Percentiles rank a stretch among this genome's conserved stretches.
phyloP scores from a whole-genome alignment of 1,140 invertebrate species.

The Conopomorpha cramerella region DNA sequence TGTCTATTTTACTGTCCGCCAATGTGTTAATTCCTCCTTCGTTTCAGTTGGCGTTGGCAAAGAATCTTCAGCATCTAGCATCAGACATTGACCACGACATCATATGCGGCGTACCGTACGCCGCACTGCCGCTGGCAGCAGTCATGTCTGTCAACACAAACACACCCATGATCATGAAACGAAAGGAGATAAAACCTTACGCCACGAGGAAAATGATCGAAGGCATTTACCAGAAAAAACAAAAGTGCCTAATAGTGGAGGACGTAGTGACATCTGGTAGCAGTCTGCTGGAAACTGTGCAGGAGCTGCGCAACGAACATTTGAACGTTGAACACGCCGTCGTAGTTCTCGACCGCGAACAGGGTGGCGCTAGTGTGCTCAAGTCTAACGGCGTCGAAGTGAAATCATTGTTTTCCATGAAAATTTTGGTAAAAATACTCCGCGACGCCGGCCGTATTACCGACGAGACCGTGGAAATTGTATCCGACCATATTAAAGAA shows the following conservation, averaged over 20 bases:
- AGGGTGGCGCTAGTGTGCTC: slow-evolving; percentile 82
- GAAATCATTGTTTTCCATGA: slow-evolving; percentile 71
- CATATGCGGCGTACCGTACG: slow-evolving; percentile 96
- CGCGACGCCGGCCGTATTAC: slow-evolving; percentile 67
- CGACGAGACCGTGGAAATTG: slow-evolving; percentile 62
- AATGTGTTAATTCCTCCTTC: neutral
- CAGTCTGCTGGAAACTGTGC: slow-evolving; percentile 89
- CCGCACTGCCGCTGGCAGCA: slow-evolving; percentile 91
- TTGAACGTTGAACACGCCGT: slow-evolving; percentile 79
- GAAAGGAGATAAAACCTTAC: slow-evolving; percentile 91
- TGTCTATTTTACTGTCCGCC: too few relatives aligned
- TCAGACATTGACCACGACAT: slow-evolving; percentile 59
- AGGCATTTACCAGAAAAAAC: slow-evolving; percentile 77
- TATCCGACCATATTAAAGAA: slow-evolving; percentile 67
- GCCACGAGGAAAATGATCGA: slow-evolving; percentile 96
- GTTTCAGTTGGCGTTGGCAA: slow-evolving; percentile 25
- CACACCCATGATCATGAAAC: slow-evolving; percentile 87
- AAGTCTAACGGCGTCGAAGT: slow-evolving; percentile 72
- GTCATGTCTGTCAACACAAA: slow-evolving; percentile 73
- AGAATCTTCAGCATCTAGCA: slow-evolving; percentile 23
- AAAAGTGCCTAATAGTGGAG: slow-evolving; percentile 90
- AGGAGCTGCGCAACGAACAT: slow-evolving; percentile 72
- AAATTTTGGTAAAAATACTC: slow-evolving; percentile 71
- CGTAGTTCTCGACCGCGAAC: slow-evolving; percentile 88
- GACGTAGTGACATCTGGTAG: slow-evolving; percentile 95